phyloP scores from a whole-genome alignment of 2,888 invertebrate genomes.

The Pseudolycoriella hygida region DNA sequence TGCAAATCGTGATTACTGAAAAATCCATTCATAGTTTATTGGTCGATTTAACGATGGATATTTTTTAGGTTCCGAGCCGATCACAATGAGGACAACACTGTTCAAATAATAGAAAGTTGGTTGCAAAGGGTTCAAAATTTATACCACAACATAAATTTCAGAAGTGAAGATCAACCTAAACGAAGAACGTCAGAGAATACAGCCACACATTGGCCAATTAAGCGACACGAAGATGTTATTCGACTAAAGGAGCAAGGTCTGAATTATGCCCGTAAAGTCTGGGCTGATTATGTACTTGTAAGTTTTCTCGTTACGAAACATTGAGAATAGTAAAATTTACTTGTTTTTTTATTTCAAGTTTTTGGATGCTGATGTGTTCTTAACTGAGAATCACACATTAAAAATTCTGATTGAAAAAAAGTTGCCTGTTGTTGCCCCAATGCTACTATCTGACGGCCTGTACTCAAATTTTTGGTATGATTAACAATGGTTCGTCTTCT shows the following conservation, averaged over 20 bases:
- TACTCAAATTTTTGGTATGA: constrained; percentile 94
- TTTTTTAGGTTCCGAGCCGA: constrained; percentile 65
- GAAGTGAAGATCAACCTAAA: constrained; percentile 20
- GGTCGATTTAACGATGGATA: constrained; percentile 4
- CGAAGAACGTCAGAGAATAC: constrained; percentile 40
- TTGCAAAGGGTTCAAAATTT: constrained; percentile 34
- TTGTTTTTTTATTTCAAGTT: constrained; percentile 38
- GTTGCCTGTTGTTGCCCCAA: constrained; percentile 57
- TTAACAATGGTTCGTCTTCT: constrained; percentile 9
- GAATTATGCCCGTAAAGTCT: constrained; percentile 47
- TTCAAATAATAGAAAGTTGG: constrained; percentile 59
- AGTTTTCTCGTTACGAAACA: constrained; percentile 23
- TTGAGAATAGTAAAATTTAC: neutral
- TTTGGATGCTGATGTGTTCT: constrained; percentile 69
- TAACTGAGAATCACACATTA: constrained; percentile 49
- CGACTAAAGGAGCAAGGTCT: constrained; percentile 58
- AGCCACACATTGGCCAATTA: constrained; percentile 54
- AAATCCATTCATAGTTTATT: no score
- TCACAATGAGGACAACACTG: constrained; percentile 64
- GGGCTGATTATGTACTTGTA: constrained; percentile 85
- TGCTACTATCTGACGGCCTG: constrained; percentile 68
- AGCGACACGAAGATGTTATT: constrained; percentile 64
- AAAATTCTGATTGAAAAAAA: constrained; percentile 41
- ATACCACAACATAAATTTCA: constrained; percentile 52
- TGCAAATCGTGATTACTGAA: no score